phyloP scores from a whole-genome alignment of 2,113 vertebrate species.

The Eudorcas thomsonii region DNA sequence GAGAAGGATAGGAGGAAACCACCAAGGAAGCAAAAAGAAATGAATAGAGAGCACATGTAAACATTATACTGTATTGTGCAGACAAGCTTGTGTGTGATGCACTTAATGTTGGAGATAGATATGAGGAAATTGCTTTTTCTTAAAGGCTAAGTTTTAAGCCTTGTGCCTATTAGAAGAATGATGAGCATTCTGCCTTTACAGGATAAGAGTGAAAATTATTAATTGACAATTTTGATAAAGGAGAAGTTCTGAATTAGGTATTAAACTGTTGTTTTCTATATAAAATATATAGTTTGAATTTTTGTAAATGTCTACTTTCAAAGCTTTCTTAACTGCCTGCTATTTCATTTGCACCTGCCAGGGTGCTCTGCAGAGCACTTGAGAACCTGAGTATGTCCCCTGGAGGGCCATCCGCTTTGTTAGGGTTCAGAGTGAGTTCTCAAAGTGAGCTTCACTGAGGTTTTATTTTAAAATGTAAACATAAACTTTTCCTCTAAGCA shows the following conservation, averaged over 20 bases:
- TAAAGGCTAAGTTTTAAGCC: background rate
- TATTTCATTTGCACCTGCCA: background rate
- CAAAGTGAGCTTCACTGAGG: background rate
- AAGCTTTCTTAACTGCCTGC: background rate
- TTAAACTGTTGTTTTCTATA: background rate
- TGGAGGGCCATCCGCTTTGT: background rate
- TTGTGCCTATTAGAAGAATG: background rate
- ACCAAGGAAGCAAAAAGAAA: background rate
- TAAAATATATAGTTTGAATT: background rate
- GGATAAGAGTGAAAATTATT: background rate
- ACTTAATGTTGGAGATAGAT: background rate
- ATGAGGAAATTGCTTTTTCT: background rate
- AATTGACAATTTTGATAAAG: background rate
- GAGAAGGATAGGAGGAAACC: background rate
- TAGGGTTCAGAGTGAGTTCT: background rate
- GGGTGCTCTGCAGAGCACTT: background rate
- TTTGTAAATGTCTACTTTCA: background rate
- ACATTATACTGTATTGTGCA: background rate
- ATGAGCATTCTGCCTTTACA: background rate
- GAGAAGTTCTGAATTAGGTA: background rate
- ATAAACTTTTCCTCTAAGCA: background rate
- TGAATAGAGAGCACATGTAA: background rate
- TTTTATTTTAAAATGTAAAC: background rate
- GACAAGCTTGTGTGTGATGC: background rate
- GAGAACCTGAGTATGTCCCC: fast-evolving